phyloP scores from a whole-genome alignment of 2,797 vertebrate genomes.

The Chanos chanos region DNA sequence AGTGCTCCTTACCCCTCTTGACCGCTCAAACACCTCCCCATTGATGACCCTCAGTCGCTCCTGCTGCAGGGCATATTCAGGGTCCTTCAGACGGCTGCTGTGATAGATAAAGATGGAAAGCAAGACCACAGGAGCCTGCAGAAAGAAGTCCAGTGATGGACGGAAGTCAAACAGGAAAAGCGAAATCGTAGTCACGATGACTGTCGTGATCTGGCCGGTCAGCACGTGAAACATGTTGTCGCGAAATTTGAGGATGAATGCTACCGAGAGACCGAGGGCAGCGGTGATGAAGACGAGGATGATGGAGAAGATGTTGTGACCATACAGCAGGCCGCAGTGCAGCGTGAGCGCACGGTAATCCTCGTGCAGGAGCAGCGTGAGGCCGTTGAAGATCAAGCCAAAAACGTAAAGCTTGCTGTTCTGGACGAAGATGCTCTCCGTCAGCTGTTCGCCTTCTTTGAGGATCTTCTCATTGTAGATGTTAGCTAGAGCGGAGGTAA shows the following conservation, averaged over 20 bases:
- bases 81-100: slow-evolving; percentile 69
- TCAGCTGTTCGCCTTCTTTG: slow-evolving; percentile 86
- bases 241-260: slow-evolving; percentile 96
- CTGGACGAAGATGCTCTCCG: slow-evolving; percentile 93
- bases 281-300: slow-evolving; percentile 88
- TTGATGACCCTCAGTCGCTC: slow-evolving; percentile 82
- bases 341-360: slow-evolving; percentile 76
- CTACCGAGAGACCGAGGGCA: slow-evolving; percentile 88
- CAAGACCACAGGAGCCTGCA: slow-evolving; percentile 90
- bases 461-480: slow-evolving; percentile 99
- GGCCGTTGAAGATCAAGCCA: slow-evolving; percentile 86
- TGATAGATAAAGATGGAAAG: slow-evolving; percentile 95
- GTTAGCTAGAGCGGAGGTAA: slow-evolving; percentile 93
- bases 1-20: slow-evolving; percentile 82
- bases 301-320: slow-evolving; percentile 88
- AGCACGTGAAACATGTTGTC: slow-evolving; percentile 99
- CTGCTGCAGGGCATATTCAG: slow-evolving; percentile 70
- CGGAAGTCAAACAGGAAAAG: slow-evolving; percentile 89
- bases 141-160: slow-evolving; percentile 89
- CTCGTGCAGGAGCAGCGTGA: slow-evolving; percentile 76
- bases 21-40: slow-evolving; percentile 82
- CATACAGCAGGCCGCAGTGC: slow-evolving; percentile 89
- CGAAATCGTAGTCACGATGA: slow-evolving; percentile 86
- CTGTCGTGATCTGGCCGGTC: slow-evolving; percentile 91
- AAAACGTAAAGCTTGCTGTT: slow-evolving; percentile 94